Conservation (phyloP, 2,888 invertebrate species). For the Euplexia lucipara region DNA sequence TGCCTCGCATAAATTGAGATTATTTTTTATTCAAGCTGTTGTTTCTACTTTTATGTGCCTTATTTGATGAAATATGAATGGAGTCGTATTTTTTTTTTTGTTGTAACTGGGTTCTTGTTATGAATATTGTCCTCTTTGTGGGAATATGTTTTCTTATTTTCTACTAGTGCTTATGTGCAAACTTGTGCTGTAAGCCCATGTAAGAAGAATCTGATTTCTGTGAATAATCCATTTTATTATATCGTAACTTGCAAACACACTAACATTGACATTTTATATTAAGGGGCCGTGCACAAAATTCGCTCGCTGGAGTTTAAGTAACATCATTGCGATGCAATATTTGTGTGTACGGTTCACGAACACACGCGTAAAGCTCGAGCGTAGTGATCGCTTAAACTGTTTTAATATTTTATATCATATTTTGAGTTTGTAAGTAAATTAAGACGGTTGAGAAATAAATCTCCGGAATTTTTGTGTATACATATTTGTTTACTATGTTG, state of each 20-base stretch:
- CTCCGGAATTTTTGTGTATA: too few species aligned
- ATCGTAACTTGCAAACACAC: not conserved
- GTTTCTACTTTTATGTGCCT: slow-evolving; percentile 63
- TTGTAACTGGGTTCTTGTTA: slow-evolving; percentile 42
- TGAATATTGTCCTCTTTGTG: slow-evolving; percentile 12
- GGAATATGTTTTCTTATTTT: slow-evolving; percentile 3
- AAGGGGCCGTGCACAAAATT: too few species aligned
- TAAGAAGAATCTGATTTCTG: not conserved
- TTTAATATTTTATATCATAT: too few species aligned
- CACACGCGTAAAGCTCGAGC: too few species aligned
- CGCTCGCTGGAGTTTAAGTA: too few species aligned
- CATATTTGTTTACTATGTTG: too few species aligned
- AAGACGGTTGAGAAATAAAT: too few species aligned
- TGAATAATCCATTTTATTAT: not conserved
- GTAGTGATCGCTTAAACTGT: too few species aligned
- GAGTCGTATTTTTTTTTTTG: slow-evolving; percentile 41
- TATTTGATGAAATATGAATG: slow-evolving; percentile 64
- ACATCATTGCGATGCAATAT: too few species aligned
- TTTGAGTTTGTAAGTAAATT: too few species aligned
- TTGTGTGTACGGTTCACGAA: too few species aligned
- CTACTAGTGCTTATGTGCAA: not conserved
- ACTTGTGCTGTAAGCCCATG: not conserved
- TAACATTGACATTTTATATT: not conserved
- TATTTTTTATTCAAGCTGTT: slow-evolving; percentile 68
- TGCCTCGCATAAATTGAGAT: slow-evolving; percentile 66